A percentile compares a stretch with the other conserved stretches of the same genome.
phyloP scores from a whole-genome alignment of 2,888 invertebrate species.

The Callosobruchus maculatus region DNA sequence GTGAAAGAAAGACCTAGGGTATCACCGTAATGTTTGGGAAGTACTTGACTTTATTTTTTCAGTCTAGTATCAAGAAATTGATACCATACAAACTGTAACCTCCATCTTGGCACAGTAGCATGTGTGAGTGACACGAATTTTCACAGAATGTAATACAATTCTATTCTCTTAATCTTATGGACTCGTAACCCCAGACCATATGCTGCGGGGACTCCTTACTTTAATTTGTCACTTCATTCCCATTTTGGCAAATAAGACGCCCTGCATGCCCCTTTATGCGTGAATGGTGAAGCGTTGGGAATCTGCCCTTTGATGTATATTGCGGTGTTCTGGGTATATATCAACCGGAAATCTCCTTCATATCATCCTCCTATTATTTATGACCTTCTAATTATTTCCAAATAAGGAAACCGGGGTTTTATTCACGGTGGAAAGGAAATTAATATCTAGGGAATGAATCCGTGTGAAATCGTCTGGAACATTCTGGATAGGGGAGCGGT shows the following conservation, averaged over 20 bases:
- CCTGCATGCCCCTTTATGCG: constrained; percentile 1
- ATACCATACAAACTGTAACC: too few relatives aligned
- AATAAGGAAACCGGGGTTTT: constrained; percentile 29
- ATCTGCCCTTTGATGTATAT: constrained; percentile 36
- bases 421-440: constrained; percentile 18
- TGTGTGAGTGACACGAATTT: too few relatives aligned
- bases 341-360: constrained; percentile 24
- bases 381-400: constrained; percentile 36
- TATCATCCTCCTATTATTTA: constrained; percentile 29
- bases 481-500: constrained; percentile 15
- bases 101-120: too few relatives aligned
- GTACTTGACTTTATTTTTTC: too few relatives aligned
- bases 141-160: too few relatives aligned
- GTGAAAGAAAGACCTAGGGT: too few relatives aligned
- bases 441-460: constrained; percentile 18
- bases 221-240: not conserved
- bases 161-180: too few relatives aligned
- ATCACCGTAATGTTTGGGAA: too few relatives aligned
- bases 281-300: not conserved
- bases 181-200: not conserved
- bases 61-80: too few relatives aligned
- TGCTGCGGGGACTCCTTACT: not conserved
- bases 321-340: constrained; percentile 31
- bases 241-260: not conserved
- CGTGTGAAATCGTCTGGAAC: constrained; percentile 19